Conservation (phyloP, 2,113 vertebrate genomes). For the Gobiocypris rarus region DNA sequence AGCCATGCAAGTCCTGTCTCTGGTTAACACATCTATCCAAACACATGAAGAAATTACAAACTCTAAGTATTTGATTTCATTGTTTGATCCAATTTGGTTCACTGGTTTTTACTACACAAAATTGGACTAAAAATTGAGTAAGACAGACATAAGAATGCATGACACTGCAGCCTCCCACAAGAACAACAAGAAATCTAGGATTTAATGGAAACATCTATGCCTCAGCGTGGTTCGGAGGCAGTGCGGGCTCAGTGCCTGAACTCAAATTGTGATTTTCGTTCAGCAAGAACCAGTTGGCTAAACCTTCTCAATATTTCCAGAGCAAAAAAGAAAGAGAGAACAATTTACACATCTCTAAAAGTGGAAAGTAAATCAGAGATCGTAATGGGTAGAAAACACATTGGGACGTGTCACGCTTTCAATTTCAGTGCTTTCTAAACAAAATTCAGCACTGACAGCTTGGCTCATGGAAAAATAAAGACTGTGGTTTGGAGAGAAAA, state of each 20-base stretch:
- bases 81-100: conserved; percentile 53
- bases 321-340: conserved; percentile 6
- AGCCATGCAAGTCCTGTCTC: background rate
- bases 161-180: conserved; percentile 27
- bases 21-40: conserved; percentile 2
- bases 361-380: conserved; percentile 33
- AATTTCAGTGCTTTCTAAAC: conserved; percentile 19
- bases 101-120: conserved; percentile 54
- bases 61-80: conserved; percentile 62
- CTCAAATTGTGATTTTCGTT: background rate
- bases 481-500: conserved; percentile 19
- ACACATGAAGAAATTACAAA: background rate
- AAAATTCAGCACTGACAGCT: conserved; percentile 13
- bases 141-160: conserved; percentile 58
- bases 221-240: background rate
- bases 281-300: conserved; percentile 8
- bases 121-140: conserved; percentile 51
- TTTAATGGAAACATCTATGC: background rate
- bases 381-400: background rate
- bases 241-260: conserved; percentile 30
- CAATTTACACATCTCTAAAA: conserved; percentile 29
- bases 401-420: conserved; percentile 26
- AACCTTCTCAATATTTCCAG: conserved; percentile 30
- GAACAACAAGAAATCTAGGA: conserved; percentile 18
- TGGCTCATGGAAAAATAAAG: conserved; percentile 33